Evolutionary conservation across 2,888 invertebrate genomes (phyloP), one percentile per base, ranked within the genome.

Genomic region (Polymixis lichenea): DNA sequence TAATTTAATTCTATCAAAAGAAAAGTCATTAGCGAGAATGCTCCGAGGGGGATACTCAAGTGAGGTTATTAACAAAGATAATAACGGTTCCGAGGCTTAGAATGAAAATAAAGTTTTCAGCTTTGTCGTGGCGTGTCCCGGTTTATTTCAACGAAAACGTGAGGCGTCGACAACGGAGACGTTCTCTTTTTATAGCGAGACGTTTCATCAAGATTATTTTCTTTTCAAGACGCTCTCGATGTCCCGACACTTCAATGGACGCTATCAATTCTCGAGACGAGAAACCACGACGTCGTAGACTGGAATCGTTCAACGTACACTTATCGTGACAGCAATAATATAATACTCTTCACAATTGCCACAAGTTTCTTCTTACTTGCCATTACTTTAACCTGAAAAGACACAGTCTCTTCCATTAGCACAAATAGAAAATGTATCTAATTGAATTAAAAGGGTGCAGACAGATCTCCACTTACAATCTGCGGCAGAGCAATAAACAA

Each of bases 201-300:
- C 93, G 91, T 95, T 94, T 92, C 93, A 95, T 95, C 94, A 93
- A 95, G 95, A 95, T 95, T 94, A 94, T 94, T 94, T 93, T 92
- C 93, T 93, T 92, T 93, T 91, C 91, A 92, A 91, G 91, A 87
- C 90, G 90, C 87, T 91, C 91, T 91, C 90, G 91, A 92, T 91
- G 89, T 84, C 86, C 88, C 89, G 85, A 83, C 86, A 86, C 89
- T 89, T 90, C 88, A 91, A 91, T 91, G 90, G 91, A 91, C 89
- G 92, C 90, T 92, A 92, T 92, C 92, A 91, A 92, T 92, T 92
- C 89, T 89, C 88, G 81, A 75, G 80, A 89, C 86, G 83, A 85
- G 74, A 85, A 87, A 87, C 85, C 85, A 83, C 84, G 81, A 83
- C 85, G 70, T 85, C 67, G 77, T 72, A 66, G 71, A 80, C 62